phyloP scores from a whole-genome alignment of 2,113 vertebrate species.

The Platysteira castanea region DNA sequence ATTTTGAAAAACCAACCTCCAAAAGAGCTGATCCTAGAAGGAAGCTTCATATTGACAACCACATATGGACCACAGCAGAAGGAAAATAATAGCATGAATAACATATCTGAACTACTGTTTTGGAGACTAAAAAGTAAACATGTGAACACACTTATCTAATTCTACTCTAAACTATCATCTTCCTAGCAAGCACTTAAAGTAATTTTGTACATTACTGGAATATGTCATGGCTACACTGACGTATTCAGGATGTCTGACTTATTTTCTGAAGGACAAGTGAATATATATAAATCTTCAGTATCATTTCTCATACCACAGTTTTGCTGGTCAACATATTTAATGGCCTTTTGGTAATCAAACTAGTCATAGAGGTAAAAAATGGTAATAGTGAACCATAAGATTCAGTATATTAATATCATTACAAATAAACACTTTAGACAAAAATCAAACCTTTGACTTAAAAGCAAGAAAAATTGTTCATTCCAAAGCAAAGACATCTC shows the following conservation, averaged over 20 bases:
- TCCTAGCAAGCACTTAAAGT: neutral
- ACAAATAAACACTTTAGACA: neutral
- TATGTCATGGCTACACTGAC: neutral
- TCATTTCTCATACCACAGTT: neutral
- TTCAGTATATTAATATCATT: neutral
- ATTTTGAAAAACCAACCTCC: rapidly evolving
- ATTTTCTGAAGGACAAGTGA: neutral
- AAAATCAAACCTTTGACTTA: neutral
- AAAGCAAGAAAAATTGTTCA: neutral
- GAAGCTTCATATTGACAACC: neutral
- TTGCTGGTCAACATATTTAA: neutral
- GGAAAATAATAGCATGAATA: neutral
- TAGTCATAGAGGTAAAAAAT: neutral
- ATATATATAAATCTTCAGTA: neutral
- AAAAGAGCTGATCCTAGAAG: neutral
- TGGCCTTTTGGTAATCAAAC: neutral
- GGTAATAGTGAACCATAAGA: neutral
- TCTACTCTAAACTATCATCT: neutral
- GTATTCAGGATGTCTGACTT: neutral
- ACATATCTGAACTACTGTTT: neutral
- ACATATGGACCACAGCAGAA: neutral
- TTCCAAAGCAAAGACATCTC: neutral
- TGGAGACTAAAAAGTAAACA: neutral
- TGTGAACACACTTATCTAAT: neutral
- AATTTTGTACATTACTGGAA: neutral